phyloP scores from a whole-genome alignment of 2,113 vertebrate genomes.

The Chrysochloris asiatica region DNA sequence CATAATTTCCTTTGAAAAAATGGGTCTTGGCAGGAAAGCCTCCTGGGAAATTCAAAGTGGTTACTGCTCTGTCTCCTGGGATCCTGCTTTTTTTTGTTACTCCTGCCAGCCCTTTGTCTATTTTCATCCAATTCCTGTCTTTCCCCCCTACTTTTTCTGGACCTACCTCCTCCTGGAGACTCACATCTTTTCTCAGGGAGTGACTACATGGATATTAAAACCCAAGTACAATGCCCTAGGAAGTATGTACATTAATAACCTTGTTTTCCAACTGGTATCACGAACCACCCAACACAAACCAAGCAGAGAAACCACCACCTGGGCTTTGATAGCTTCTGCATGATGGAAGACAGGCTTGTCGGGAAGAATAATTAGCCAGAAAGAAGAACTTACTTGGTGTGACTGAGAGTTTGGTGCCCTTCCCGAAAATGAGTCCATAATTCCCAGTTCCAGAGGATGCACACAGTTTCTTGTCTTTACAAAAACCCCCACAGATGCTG shows the following conservation, averaged over 20 bases:
- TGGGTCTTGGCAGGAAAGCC: not conserved
- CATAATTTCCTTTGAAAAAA: constrained; percentile 64
- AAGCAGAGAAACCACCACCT: constrained; percentile 78
- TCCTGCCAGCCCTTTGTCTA: constrained; percentile 46
- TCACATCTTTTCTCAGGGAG: constrained; percentile 67
- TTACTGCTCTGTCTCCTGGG: constrained; percentile 51
- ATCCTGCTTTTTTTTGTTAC: constrained; percentile 3
- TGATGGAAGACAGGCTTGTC: constrained; percentile 65
- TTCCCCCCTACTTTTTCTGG: not conserved
- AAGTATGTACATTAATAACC: constrained; percentile 69
- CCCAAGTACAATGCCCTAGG: constrained; percentile 45
- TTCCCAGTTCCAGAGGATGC: not conserved
- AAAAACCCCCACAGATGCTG: constrained; percentile 65
- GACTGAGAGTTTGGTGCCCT: constrained; percentile 73
- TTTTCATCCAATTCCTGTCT: constrained; percentile 47
- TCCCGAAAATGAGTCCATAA: constrained; percentile 35
- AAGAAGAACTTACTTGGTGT: constrained; percentile 75
- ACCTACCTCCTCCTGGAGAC: not conserved
- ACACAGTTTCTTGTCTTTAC: constrained; percentile 72
- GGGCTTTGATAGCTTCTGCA: constrained; percentile 73
- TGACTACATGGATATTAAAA: constrained; percentile 63
- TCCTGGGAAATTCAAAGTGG: constrained; percentile 62
- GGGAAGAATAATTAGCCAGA: constrained; percentile 71
- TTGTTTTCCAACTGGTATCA: constrained; percentile 71
- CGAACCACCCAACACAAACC: constrained; percentile 70